Base-by-base conservation (phyloP, 2,113 vertebrate species). In the Phrynosoma platyrhinos region DNA sequence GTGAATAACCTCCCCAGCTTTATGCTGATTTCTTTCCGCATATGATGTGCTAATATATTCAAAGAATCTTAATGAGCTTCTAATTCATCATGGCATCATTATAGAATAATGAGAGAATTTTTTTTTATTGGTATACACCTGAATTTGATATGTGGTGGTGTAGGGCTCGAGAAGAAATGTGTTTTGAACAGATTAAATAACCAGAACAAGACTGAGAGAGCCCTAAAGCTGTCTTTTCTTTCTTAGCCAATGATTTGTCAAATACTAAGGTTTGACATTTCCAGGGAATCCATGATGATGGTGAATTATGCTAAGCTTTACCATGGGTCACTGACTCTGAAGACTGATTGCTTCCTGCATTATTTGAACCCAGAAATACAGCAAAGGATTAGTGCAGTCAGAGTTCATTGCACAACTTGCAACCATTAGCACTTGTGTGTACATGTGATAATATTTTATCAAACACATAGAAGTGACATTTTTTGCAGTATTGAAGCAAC, bases 11-110 rank as follows among this genome's bases (percentile, higher is more conserved):
- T 58, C 36, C 25, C 25, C 23, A 25, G 16, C 9, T 64, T 5
- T 82, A 75, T 64, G 53, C 32, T 62, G 9, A n/a, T 52, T 52
- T 87, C 32, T 64, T 47, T n/a, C 71, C 66, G 76, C 62, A 69
- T 79, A 69, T 71, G 66, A 83, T 82, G 47, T 66, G 62, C 25
- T 79, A 75, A 85, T 64, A 40, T 84, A 75, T 58, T 9, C 64
- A 53, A 52, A 47, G 89, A 72, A 79, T 4, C 0, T 2, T 16
- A 0, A 2, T 0, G 9, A 20, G 13, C 69, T 87, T 80, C 5
- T 69, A 62, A 85, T 64, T 36, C 2, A 30, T 42, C 36, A 64
- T 42, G 30, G 55, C 23, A 12, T 77, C 36, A 64, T 32, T 76
- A 9, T 16, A 64, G 32, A 30, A 40, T 83, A 66, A 53, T n/a